Conservation (phyloP, 2,888 invertebrate genomes). For the Gortyna flavago region DNA sequence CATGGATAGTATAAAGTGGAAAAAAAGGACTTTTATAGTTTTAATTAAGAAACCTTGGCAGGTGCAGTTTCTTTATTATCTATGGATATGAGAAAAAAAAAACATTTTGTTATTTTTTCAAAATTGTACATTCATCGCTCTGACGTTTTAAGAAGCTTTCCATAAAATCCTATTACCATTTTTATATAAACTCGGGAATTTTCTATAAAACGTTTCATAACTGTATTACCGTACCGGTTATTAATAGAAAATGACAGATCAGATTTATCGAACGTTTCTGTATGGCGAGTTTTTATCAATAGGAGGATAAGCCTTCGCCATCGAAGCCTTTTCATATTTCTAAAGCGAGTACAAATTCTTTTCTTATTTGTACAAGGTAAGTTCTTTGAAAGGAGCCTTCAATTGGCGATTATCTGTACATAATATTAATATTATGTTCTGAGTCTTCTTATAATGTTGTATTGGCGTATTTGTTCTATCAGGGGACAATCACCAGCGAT, state of each 20-base stretch:
- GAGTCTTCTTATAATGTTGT: background rate
- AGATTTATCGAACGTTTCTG: constrained; percentile 49
- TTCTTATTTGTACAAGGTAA: constrained; percentile 33
- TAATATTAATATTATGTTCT: constrained; percentile 11
- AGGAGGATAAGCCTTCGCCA: constrained; percentile 32
- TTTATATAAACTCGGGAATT: constrained; percentile 1
- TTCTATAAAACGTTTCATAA: constrained; percentile 23
- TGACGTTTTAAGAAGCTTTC: background rate
- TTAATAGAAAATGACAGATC: constrained; percentile 43
- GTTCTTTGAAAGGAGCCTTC: constrained; percentile 21
- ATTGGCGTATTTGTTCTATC: background rate
- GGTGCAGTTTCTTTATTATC: background rate
- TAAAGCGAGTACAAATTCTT: constrained; percentile 34
- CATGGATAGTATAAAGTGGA: background rate
- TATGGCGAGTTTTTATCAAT: constrained; percentile 44
- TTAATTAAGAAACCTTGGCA: background rate
- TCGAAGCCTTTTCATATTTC: constrained; percentile 31
- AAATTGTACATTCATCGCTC: background rate
- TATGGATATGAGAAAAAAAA: background rate
- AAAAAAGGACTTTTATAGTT: background rate
- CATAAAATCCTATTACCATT: background rate
- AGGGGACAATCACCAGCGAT: background rate
- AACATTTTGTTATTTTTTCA: background rate
- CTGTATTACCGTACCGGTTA: constrained; percentile 27
- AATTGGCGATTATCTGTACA: constrained; percentile 12